Conservation (phyloP, 2,113 vertebrate species). For the Anguilla rostrata region DNA sequence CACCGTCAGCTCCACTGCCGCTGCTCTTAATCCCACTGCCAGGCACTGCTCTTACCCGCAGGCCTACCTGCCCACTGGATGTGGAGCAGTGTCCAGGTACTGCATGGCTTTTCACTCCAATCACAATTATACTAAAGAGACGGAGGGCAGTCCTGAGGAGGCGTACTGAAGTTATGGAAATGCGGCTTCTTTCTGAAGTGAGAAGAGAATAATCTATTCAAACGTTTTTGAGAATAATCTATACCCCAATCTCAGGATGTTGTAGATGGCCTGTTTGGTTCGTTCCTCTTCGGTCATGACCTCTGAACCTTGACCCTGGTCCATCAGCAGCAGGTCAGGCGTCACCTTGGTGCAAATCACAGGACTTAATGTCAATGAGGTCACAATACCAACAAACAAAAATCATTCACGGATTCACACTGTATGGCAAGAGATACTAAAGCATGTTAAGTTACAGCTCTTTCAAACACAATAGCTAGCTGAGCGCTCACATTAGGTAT, state of each 20-base stretch:
- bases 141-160: neutral
- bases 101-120: neutral
- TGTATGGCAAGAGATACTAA: neutral
- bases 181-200: neutral
- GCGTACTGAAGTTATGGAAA: neutral
- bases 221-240: neutral
- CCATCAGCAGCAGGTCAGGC: conserved; percentile 87
- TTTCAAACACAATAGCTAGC: neutral
- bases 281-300: conserved; percentile 70
- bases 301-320: conserved; percentile 78
- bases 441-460: neutral
- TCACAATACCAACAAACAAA: neutral
- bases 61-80: conserved; percentile 20
- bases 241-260: conserved; percentile 85
- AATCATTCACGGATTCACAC: neutral
- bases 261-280: conserved; percentile 75
- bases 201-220: conserved; percentile 29
- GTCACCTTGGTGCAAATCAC: conserved; percentile 79
- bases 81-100: neutral
- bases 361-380: conserved; percentile 37
- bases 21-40: neutral
- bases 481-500: neutral
- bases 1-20: neutral
- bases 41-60: neutral
- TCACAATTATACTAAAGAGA: neutral